phyloP scores from a whole-genome alignment of 2,113 vertebrate species.

The Sinocyclocheilus rhinocerous region DNA sequence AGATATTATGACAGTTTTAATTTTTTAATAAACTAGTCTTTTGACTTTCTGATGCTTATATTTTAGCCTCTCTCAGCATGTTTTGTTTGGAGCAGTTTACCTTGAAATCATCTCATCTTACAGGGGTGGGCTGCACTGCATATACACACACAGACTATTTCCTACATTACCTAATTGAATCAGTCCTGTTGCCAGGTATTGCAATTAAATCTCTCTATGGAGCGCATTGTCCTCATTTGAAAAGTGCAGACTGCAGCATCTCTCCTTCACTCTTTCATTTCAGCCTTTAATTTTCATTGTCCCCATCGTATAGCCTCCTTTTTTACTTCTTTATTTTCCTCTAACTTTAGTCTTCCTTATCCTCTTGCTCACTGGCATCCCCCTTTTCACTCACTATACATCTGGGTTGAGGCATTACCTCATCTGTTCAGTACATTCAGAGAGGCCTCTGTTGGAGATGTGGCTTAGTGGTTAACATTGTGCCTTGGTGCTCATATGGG shows the following conservation, averaged over 20 bases:
- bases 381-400: not conserved
- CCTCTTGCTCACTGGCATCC: not conserved
- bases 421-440: constrained; percentile 51
- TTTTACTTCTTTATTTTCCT: not conserved
- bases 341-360: constrained; percentile 53
- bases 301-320: not conserved
- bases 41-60: not conserved
- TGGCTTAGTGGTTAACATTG: not conserved
- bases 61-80: not conserved
- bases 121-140: not conserved
- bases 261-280: constrained; percentile 18
- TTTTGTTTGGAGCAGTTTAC: not conserved
- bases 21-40: not conserved
- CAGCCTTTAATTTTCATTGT: not conserved
- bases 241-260: constrained; percentile 43
- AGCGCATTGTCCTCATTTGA: constrained; percentile 41
- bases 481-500: not conserved
- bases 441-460: not conserved
- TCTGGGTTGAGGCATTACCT: constrained; percentile 53
- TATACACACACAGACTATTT: constrained; percentile 6
- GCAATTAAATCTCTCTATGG: constrained; percentile 47
- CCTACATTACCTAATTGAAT: constrained; percentile 39
- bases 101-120: not conserved
- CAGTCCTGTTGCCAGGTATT: constrained; percentile 32
- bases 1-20: no score